Evolutionary conservation across 2,113 vertebrate genomes (phyloP), one percentile per base, ranked within the genome.

Genomic region (Triplophysa rosa): DNA sequence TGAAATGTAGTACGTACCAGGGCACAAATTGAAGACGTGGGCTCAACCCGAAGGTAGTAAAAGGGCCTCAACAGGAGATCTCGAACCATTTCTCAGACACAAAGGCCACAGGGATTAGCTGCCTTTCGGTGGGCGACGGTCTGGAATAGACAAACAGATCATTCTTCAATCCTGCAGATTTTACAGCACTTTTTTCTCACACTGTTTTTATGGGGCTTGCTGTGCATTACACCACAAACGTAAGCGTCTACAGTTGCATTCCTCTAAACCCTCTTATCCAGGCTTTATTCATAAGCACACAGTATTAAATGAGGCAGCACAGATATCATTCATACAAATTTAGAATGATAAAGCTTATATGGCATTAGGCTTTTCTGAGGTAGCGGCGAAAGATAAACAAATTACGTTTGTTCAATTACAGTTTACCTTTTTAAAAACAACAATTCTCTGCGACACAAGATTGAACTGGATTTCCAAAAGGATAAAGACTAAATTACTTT

Each of bases 41-140:
- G 91, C 92, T 93, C 93, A 90, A 92, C 92, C 92, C 92, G 91
- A 91, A 90, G 92, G 93, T 93, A 93, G 91, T 93, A 88, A 90
- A 93, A 94, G 93, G 93, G 92, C 88, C 93, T 94, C 96, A 99
- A 94, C 98, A 99, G 89, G 98, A 99, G 93, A 99, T 99, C 91
- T 99, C 98, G 81, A 98, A 99, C 98, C 98, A 99, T 92, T 98
- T 99, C 93, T 98, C 98, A 87, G 98, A 99, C 92, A 98, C 97
- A 87, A 98, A 99, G 96, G 98, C 97, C 95, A 99, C 97, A 23
- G 98, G 98, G 90, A 99, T 99, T 86, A 98, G 96, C 88, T 98
- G 98, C 90, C 97, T 94, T 87, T 98, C 97, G 33, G 95, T 95
- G 85, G 97, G 95, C 63, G 97, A 95, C 80, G 95, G 95, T 93